These are phyloP conservation scores for Rhinolophus sinicus DNA, from an alignment of 2,113 vertebrate species.

Conservation along the genomic window DNA sequence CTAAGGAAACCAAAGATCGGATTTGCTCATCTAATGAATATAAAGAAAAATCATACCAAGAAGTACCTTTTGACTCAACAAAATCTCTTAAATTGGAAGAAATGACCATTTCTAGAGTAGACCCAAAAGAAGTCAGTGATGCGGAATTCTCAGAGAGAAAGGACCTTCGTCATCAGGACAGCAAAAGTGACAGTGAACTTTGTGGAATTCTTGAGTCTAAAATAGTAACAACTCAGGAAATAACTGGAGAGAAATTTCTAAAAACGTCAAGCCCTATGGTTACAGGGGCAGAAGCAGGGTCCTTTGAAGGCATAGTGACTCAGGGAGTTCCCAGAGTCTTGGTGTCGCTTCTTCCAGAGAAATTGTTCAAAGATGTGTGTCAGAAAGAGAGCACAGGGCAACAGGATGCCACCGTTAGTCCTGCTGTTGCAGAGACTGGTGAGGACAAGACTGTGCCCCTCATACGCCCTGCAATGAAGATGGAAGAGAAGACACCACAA, in stretches of 20 bases:
- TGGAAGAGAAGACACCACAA: slow-evolving; percentile 35
- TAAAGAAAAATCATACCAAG: slow-evolving; percentile 61
- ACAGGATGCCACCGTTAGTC: not conserved
- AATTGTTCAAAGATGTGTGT: not conserved
- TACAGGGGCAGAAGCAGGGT: not conserved
- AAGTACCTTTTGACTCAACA: slow-evolving; percentile 37
- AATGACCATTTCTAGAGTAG: not conserved
- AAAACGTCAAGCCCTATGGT: not conserved
- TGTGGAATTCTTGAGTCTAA: slow-evolving; percentile 44
- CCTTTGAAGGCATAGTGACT: not conserved
- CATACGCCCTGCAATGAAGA: not conserved
- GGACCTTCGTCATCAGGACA: not conserved
- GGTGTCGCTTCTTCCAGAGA: slow-evolving; percentile 30
- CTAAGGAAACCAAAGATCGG: slow-evolving; percentile 43
- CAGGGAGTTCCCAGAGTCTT: slow-evolving; percentile 45
- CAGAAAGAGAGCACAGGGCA: slow-evolving; percentile 25
- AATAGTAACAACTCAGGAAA: slow-evolving; percentile 26
- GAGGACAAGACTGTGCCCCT: not conserved
- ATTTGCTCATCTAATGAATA: slow-evolving; percentile 5
- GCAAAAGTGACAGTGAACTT: not conserved
- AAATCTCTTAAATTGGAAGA: slow-evolving; percentile 39
- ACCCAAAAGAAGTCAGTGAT: not conserved
- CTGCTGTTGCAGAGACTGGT: not conserved
- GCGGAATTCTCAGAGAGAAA: slow-evolving; percentile 33
- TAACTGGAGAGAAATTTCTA: not conserved